phyloP scores from a whole-genome alignment of 2,888 invertebrate species.

The Buathra laborator region DNA sequence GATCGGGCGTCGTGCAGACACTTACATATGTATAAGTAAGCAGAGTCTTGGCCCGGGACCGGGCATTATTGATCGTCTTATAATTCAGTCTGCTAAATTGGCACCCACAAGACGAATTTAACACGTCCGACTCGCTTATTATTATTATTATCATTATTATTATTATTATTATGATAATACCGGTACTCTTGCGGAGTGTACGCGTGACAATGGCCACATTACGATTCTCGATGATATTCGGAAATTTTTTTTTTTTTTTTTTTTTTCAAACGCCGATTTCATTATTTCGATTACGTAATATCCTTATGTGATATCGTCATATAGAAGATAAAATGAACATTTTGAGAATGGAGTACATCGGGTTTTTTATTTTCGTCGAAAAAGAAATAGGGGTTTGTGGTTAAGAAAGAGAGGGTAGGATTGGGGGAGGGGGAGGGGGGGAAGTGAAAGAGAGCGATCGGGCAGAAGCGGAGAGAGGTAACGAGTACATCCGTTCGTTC shows the following conservation, averaged over 20 bases:
- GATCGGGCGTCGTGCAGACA: slow-evolving; percentile 39
- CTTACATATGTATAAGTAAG: slow-evolving; percentile 36
- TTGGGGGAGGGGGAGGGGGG: too few species aligned
- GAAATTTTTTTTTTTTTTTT: too few species aligned
- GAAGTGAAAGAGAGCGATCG: background rate
- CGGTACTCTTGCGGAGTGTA: too few species aligned
- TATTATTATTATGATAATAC: background rate
- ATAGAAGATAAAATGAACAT: too few species aligned
- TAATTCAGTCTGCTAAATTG: slow-evolving; percentile 66
- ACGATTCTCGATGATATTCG: too few species aligned
- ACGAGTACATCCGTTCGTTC: slow-evolving; percentile 68
- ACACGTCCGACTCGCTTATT: slow-evolving; percentile 58
- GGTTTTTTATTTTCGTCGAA: too few species aligned
- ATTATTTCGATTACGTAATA: too few species aligned
- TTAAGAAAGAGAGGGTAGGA: background rate
- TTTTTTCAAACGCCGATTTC: too few species aligned
- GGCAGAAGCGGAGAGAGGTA: slow-evolving; percentile 32
- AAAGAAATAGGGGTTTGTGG: background rate
- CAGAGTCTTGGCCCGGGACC: slow-evolving; percentile 60
- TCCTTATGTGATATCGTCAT: too few species aligned
- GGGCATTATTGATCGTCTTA: slow-evolving; percentile 69
- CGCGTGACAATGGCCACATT: too few species aligned
- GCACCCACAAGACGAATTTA: slow-evolving; percentile 62
- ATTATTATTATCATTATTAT: slow-evolving; percentile 25
- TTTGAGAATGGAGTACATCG: too few species aligned